Percentiles rank a stretch among this genome's conserved stretches.
Evolutionary conservation across 1,140 invertebrate genomes (phyloP).

Genomic region (Akabosia matsudoensis): DNA sequence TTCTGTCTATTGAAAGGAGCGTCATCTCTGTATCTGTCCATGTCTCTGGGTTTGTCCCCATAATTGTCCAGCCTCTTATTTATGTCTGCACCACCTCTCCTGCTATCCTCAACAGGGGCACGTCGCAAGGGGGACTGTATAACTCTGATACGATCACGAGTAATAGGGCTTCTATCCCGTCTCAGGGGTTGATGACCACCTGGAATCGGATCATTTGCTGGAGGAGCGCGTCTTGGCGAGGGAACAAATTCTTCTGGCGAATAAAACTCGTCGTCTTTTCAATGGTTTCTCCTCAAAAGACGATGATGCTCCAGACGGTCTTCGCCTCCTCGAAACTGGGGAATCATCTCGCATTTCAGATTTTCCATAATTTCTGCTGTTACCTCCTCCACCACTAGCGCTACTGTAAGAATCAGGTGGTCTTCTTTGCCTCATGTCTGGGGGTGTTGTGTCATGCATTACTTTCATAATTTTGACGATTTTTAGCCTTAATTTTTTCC

Average conservation of each 20-base stretch:
- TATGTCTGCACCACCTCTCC: neutral
- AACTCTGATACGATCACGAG: slow-evolving; percentile 4
- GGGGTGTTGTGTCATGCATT: neutral
- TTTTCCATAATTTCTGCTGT: neutral
- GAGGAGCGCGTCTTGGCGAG: neutral
- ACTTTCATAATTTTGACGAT: slow-evolving; percentile 1
- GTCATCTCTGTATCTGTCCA: neutral
- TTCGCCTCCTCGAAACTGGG: neutral
- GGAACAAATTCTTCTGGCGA: slow-evolving; percentile 8
- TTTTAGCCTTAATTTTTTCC: slow-evolving; percentile 25
- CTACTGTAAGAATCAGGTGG: neutral
- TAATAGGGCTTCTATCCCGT: neutral
- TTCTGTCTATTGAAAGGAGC: slow-evolving; percentile 7
- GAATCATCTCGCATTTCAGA: neutral
- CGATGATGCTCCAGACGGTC: neutral
- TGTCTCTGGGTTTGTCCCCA: slow-evolving; percentile 5
- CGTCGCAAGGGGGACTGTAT: slow-evolving; percentile 1
- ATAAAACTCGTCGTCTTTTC: neutral
- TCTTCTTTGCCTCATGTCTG: neutral
- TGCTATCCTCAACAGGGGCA: neutral
- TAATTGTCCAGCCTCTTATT: slow-evolving; percentile 19
- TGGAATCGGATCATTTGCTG: neutral
- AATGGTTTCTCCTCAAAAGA: neutral
- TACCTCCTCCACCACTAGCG: neutral
- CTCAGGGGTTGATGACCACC: neutral